These are phyloP conservation scores for Hylyphantes graminicola DNA, from an alignment of 1,140 invertebrate species.

Conservation along the genomic window DNA sequence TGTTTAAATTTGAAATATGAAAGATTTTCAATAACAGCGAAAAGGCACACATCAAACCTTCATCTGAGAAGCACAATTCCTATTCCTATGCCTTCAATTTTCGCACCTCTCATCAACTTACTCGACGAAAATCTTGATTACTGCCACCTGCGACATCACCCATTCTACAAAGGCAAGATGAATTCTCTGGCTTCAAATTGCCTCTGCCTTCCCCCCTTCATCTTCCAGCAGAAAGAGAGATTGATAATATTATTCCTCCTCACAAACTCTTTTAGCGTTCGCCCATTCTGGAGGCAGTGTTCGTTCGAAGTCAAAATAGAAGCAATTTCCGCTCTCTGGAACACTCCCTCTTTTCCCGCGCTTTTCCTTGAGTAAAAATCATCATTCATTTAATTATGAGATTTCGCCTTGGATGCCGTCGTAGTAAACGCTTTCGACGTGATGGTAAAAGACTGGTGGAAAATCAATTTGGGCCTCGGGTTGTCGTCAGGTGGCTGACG, in stretches of 20 bases:
- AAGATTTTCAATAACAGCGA: too few relatives aligned
- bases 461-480: slow-evolving; percentile 22
- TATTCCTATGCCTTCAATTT: too few relatives aligned
- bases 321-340: slow-evolving; percentile 43
- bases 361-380: slow-evolving; percentile 37
- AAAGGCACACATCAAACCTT: too few relatives aligned
- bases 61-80: too few relatives aligned
- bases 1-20: too few relatives aligned
- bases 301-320: slow-evolving; percentile 41
- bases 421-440: slow-evolving; percentile 16
- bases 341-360: not conserved
- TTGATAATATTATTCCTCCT: slow-evolving; percentile 53
- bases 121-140: too few relatives aligned
- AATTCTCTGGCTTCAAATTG: slow-evolving; percentile 30
- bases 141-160: too few relatives aligned
- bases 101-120: too few relatives aligned
- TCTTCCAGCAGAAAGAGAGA: slow-evolving; percentile 17
- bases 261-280: slow-evolving; percentile 45
- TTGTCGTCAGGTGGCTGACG: not conserved
- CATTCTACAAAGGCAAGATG: too few relatives aligned
- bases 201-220: not conserved
- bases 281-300: slow-evolving; percentile 33
- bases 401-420: slow-evolving; percentile 10
- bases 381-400: slow-evolving; percentile 55
- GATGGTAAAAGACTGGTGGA: not conserved